Evolutionary conservation across 1,140 invertebrate species (phyloP).

Genomic region (Drosophila lacteicornis): DNA sequence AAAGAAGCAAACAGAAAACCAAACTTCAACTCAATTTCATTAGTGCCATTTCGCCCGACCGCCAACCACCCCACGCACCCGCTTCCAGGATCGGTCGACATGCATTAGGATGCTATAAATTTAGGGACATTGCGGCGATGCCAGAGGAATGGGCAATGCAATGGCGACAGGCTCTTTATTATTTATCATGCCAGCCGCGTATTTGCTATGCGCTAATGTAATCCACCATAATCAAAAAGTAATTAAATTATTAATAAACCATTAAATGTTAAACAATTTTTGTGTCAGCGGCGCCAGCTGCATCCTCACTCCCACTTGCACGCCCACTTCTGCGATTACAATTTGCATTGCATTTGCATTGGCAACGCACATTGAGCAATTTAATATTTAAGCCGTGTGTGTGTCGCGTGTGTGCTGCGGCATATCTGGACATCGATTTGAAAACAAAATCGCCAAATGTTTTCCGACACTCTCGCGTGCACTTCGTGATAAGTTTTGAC

Average conservation of each 20-base stretch:
- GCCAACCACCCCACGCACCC: constrained; percentile 8
- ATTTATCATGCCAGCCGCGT: constrained; percentile 58
- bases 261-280: constrained; percentile 81
- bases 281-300: constrained; percentile 49
- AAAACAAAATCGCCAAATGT: constrained; percentile 65
- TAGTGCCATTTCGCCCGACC: constrained; percentile 56
- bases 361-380: constrained; percentile 53
- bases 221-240: constrained; percentile 82
- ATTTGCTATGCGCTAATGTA: constrained; percentile 73
- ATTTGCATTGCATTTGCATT: constrained; percentile 67
- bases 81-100: constrained; percentile 8
- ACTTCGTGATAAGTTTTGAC: constrained; percentile 72
- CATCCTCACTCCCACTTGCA: background rate
- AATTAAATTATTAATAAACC: constrained; percentile 84
- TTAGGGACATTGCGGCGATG: constrained; percentile 9
- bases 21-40: constrained; percentile 81
- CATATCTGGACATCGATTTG: constrained; percentile 66
- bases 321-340: background rate
- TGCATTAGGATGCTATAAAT: constrained; percentile 38
- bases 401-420: constrained; percentile 10
- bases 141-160: background rate
- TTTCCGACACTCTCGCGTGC: constrained; percentile 52
- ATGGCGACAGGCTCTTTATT: constrained; percentile 39
- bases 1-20: constrained; percentile 63
- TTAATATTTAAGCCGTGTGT: constrained; percentile 65